Conservation (phyloP, 2,888 invertebrate species). For the Drosophila kanekoi region DNA sequence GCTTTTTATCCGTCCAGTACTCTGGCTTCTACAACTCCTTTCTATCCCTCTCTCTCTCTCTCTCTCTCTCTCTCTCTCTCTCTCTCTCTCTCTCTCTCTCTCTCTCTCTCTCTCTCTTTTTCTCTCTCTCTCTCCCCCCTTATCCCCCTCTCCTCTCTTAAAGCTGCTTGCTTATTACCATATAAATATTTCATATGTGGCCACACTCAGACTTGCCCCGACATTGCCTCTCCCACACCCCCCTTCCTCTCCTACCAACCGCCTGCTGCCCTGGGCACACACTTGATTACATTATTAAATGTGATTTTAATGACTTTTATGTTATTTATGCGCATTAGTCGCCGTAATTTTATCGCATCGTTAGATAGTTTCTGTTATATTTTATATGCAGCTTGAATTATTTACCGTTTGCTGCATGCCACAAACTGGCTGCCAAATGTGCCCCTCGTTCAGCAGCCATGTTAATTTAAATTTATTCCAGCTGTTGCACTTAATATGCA, state of each 20-base stretch:
- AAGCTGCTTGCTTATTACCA: conserved; percentile 43
- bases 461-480: conserved; percentile 4
- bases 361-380: conserved; percentile 1
- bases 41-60: neutral
- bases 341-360: conserved; percentile 22
- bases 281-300: conserved; percentile 62
- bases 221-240: neutral
- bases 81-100: neutral
- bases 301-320: conserved; percentile 72
- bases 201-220: conserved; percentile 20
- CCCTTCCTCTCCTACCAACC: no score
- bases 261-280: neutral
- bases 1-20: neutral
- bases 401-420: conserved; percentile 1
- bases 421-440: neutral
- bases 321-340: conserved; percentile 46
- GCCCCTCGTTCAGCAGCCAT: neutral
- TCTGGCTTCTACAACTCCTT: neutral
- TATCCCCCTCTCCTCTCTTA: neutral
- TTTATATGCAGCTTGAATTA: conserved; percentile 5
- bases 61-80: neutral
- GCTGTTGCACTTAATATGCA: neutral
- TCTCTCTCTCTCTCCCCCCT: neutral
- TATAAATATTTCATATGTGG: conserved; percentile 54
- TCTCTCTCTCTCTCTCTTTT: neutral